Base-by-base conservation (phyloP, 1,140 invertebrate species). In the Tenebrio molitor region DNA sequence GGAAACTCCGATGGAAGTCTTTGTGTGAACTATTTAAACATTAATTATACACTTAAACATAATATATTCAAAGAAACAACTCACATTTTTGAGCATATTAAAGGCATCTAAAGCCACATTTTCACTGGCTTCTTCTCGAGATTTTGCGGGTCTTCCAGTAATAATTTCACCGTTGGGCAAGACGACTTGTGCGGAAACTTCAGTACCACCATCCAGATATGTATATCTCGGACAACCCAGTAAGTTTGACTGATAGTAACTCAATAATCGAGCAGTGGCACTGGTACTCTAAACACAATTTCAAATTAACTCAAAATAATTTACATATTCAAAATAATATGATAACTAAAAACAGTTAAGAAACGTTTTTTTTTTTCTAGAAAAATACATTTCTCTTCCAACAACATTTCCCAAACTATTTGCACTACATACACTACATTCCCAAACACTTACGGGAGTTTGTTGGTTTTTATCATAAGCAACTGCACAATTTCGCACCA, bases 191-290 rank as follows among this genome's bases (percentile, higher is more conserved):
- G 84, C 83, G 39, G 68, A 77, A 15, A 84, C 74, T 16, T 78
- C 77, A 7, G 81, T 81, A 1, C 80, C 72, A 1, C 80, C 72
- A 8, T 68, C 8, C n/a, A 81, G 74, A 69, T 85, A 86, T 50
- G 76, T 78, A 63, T 85, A 87, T n/a, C 81, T 73, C 8, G 86
- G 86, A 29, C 84, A 73, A 10, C 84, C 83, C 0, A 77, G 70
- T n/a, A 81, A 79, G 4, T 79, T 76, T 1, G 81, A 68, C 71
- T 85, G 83, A 53, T 76, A 86, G 69, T 85, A 80, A 36, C 79
- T 81, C 36, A 86, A 69, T 46, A 87, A 72, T 71, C 80, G 78
- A 0, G 81, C 63, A 16, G 69, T 81, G 78, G 62, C 78, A 65
- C n/a, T 77, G 34, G 77, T 70, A 14, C 41, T 74, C 14, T 63